Base-by-base conservation (phyloP, 2,113 vertebrate species). In the Tilapia sparmanii region DNA sequence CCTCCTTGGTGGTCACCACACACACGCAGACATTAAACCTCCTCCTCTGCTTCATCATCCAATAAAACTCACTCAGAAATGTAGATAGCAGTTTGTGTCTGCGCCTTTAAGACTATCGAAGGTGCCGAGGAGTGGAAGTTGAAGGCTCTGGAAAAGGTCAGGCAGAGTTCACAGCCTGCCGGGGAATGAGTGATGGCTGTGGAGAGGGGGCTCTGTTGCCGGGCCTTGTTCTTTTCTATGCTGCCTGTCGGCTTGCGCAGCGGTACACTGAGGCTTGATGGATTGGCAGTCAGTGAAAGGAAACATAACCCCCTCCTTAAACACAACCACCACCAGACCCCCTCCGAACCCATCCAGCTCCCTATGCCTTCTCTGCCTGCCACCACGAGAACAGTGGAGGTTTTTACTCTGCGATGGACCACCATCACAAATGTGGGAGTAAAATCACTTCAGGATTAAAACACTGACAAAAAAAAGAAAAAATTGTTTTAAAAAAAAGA, bases 221-320 rank as follows among this genome's bases (percentile, higher is more conserved):
- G 95, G 95, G 96, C 96, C 97, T 97, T 97, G 97, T 97, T 97
- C 97, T 96, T 96, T 96, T 96, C 96, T 96, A 96, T 93, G 40
- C 94, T 73, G 96, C 96, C 97, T 96, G 97, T 98, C 97, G 96
- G 96, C 96, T 96, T 94, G 97, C 98, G 95, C 98, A 98, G 98
- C 97, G 88, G 97, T 97, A 97, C 97, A 96, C 98, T 96, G 97
- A 97, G 96, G 96, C 96, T 96, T 99, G 98, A 99, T 98, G 96
- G 98, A 99, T 98, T 98, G 98, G 98, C 97, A 97, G 97, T 90
- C 93, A 95, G 96, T 98, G 97, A 98, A 98, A 99, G 97, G 97
- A 98, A 97, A 97, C 90, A 91, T 97, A 93, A 96, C 96, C 95
- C 95, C 94, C 90, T 89, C 94, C 96, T 19, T 29, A 18, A 47